Evolutionary conservation across 2,797 vertebrate species (phyloP).

Genomic region (Platalea minor): DNA sequence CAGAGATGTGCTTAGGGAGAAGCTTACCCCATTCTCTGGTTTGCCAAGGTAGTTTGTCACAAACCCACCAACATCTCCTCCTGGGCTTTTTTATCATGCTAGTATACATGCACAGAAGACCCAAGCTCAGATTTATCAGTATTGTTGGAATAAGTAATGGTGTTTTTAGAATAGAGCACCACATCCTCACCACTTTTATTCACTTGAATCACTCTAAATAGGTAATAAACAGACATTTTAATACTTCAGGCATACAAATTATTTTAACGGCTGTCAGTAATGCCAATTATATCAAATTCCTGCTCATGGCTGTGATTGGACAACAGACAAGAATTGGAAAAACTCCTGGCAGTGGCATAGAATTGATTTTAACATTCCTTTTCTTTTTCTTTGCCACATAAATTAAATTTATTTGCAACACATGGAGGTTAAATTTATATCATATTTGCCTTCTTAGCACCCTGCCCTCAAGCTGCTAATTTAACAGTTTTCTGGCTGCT

Average conservation of each 20-base stretch:
- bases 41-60: neutral
- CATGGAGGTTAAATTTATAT: constrained; percentile 8
- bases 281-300: neutral
- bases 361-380: neutral
- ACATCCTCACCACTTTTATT: neutral
- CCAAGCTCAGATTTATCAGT: neutral
- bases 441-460: constrained; percentile 22
- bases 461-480: constrained; percentile 22
- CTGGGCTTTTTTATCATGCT: neutral
- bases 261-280: neutral
- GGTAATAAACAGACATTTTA: neutral
- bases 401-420: constrained; percentile 16
- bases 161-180: neutral
- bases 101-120: fast-evolving
- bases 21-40: neutral
- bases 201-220: neutral
- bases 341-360: neutral
- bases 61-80: neutral
- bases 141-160: neutral
- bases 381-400: constrained; percentile 8
- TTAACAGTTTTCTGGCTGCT: constrained; percentile 29
- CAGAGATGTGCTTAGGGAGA: neutral
- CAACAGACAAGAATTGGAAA: neutral
- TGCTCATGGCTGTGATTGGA: neutral
- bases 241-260: neutral